Conservation (phyloP, 1,140 invertebrate species). For the Diabrotica undecimpunctata region DNA sequence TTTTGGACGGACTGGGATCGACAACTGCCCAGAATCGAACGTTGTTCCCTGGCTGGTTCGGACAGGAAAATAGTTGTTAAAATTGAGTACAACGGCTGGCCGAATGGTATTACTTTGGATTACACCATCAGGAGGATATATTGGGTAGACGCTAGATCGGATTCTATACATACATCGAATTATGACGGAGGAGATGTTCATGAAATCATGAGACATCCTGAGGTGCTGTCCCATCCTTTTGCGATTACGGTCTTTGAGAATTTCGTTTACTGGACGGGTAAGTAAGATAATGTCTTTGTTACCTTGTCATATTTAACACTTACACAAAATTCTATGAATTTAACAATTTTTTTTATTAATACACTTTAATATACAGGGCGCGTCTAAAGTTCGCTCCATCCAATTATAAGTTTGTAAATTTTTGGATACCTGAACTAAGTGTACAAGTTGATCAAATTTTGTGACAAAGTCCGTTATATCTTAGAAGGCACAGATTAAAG, state of each 20-base stretch:
- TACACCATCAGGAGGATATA: constrained; percentile 72
- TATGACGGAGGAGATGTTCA: constrained; percentile 75
- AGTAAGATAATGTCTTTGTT: neutral
- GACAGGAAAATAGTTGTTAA: constrained; percentile 54
- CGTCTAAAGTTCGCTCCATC: too few species aligned
- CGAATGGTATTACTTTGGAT: constrained; percentile 83
- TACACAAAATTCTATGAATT: too few species aligned
- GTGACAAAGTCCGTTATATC: too few species aligned
- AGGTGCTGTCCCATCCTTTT: constrained; percentile 82
- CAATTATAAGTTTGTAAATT: too few species aligned
- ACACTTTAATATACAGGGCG: too few species aligned
- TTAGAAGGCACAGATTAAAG: too few species aligned
- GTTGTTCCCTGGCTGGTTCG: constrained; percentile 78
- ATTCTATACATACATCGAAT: constrained; percentile 77
- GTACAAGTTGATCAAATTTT: too few species aligned
- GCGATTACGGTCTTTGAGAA: constrained; percentile 79
- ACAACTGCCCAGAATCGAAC: constrained; percentile 75
- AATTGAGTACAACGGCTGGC: constrained; percentile 75
- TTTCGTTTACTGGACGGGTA: constrained; percentile 85
- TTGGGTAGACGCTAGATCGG: constrained; percentile 82
- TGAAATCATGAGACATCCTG: constrained; percentile 62
- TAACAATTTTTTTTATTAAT: too few species aligned
- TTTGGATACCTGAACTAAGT: too few species aligned
- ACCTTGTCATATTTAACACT: too few species aligned
- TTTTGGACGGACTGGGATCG: constrained; percentile 93